Percentiles rank a stretch among this genome's conserved stretches.
Conservation (phyloP, 1,140 invertebrate genomes). For the Cephus cinctus region DNA sequence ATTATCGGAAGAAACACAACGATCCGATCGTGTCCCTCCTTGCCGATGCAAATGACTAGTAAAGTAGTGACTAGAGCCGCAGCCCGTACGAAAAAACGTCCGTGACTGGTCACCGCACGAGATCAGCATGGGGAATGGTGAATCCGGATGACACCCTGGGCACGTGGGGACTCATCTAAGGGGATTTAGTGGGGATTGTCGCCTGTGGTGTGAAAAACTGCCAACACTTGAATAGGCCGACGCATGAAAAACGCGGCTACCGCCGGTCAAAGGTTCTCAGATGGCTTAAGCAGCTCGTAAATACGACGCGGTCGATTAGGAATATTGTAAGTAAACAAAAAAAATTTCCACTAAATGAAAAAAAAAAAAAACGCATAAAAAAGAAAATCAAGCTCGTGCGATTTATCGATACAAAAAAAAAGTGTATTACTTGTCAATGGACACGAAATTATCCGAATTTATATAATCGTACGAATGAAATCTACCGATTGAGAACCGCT, state of each 20-base stretch:
- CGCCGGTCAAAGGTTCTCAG: conserved; percentile 32
- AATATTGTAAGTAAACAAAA: too few relatives aligned
- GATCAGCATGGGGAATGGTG: conserved; percentile 36
- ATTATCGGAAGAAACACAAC: too few relatives aligned
- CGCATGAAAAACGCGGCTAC: conserved; percentile 41
- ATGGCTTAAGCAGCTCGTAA: conserved; percentile 24
- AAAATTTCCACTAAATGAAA: too few relatives aligned
- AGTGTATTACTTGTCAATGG: too few relatives aligned
- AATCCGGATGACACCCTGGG: conserved; percentile 35
- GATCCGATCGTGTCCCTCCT: too few relatives aligned
- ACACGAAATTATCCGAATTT: too few relatives aligned
- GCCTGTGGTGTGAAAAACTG: conserved; percentile 41
- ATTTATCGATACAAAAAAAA: too few relatives aligned
- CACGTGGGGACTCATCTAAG: conserved; percentile 43
- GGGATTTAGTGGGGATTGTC: conserved; percentile 44
- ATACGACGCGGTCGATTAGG: conserved; percentile 8
- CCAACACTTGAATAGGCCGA: conserved; percentile 43
- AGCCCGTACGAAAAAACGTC: conserved; percentile 20
- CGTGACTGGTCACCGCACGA: conserved; percentile 22
- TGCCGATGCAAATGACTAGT: neutral
- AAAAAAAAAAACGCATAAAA: too few relatives aligned
- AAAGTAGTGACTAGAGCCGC: conserved; percentile 6
- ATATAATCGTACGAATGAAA: too few relatives aligned
- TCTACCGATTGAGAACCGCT: neutral
- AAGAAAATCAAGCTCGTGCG: too few relatives aligned